phyloP scores from a whole-genome alignment of 1,140 invertebrate species.

The Micrasema longulum region DNA sequence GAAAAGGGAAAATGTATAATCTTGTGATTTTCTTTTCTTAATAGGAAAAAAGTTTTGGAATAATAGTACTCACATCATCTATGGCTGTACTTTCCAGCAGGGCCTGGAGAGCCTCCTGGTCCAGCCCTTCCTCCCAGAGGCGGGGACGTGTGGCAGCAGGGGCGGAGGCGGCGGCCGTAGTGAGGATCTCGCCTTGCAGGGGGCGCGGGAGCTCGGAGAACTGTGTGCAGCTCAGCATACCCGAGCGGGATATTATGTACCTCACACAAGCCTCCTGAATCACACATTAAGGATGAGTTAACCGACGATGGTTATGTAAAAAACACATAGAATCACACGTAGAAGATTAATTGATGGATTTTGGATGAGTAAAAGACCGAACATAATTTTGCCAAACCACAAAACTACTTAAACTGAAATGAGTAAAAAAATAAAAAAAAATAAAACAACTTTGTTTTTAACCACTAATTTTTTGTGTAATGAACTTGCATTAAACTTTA shows the following conservation, averaged over 20 bases:
- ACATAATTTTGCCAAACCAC: no score
- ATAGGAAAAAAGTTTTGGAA: background rate
- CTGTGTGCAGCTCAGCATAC: conserved; percentile 68
- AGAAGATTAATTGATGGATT: no score
- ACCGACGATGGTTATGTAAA: background rate
- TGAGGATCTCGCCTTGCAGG: conserved; percentile 69
- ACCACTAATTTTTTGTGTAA: no score
- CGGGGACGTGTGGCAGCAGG: background rate
- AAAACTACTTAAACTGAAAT: no score
- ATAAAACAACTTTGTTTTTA: no score
- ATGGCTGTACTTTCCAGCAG: conserved; percentile 30
- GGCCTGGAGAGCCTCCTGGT: conserved; percentile 6
- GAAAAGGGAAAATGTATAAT: background rate
- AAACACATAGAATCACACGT: no score
- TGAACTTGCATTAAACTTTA: no score
- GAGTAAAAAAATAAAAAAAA: no score
- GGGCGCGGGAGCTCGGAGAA: conserved; percentile 71
- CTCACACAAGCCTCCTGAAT: conserved; percentile 57
- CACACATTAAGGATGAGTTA: background rate
- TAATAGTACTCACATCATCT: conserved; percentile 37
- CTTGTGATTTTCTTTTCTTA: background rate
- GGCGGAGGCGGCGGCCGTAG: conserved; percentile 3
- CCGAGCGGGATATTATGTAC: conserved; percentile 67
- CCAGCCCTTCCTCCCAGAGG: conserved; percentile 2
- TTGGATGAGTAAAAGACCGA: no score